Base-by-base conservation (phyloP, 2,113 vertebrate genomes). In the Protomyctophum bolini region DNA sequence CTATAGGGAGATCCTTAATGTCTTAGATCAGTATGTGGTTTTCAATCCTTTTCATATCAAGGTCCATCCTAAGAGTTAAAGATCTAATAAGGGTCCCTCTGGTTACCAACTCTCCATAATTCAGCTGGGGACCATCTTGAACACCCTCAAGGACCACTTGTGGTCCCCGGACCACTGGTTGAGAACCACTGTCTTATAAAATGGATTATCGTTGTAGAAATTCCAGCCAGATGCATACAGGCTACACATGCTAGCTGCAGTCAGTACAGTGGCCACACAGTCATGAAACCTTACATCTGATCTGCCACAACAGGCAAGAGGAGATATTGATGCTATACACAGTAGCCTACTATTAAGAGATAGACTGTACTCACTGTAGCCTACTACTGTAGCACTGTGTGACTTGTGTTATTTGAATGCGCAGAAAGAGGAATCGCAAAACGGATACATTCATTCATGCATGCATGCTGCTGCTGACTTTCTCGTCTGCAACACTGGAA, bases 251-350 rank as follows among this genome's bases (percentile, higher is more conserved):
- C 70, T 72, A 81, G 79, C 75, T 12, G 21, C 21, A 73, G 83
- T 66, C 47, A 15, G 61, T 48, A 14, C 72, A 84, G 71, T 49
- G 82, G 70, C 69, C 69, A 73, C 46, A 66, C 78, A 79, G 68
- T 77, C 78, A 68, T 67, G 74, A 58, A 66, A 21, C 21, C 82
- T 82, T 75, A 21, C 21, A 21, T 21, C 80, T 77, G 77, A 21
- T 21, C 80, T 77, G 77, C 83, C 83, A 81, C 75, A 64, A 68
- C 6, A 21, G 21, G 83, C 73, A 67, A 82, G 70, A 59, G 29
- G 70, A 50, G 47, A 59, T 51, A 70, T 52, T 62, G 74, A 67
- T 71, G 73, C 81, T 76, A 86, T 2, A 69, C 21, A 21, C 21
- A 21, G 21, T 21, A n/a, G n/a, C n/a, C n/a, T n/a, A 21, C 21